Percentiles rank a stretch among this genome's conserved stretches.
Evolutionary conservation across 2,797 vertebrate species (phyloP).

Genomic region (Sebastes iracundus): DNA sequence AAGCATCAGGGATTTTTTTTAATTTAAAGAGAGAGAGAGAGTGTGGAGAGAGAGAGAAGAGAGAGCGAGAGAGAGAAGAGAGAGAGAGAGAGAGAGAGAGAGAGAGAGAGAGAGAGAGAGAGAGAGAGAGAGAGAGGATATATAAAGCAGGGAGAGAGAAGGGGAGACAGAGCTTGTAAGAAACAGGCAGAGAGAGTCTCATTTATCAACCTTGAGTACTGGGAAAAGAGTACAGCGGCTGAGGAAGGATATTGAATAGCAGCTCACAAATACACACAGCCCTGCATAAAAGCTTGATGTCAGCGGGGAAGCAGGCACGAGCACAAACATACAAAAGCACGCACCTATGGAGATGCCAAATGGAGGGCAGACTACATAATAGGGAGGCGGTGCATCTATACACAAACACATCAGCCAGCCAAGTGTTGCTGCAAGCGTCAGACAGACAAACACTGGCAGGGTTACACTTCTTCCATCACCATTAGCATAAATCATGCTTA

Average conservation of each 20-base stretch:
- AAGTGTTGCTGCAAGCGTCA: constrained; percentile 55
- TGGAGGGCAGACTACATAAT: constrained; percentile 50
- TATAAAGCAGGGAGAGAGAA: constrained; percentile 5
- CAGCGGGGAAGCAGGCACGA: constrained; percentile 24
- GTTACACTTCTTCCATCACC: constrained; percentile 47
- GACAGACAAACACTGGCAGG: constrained; percentile 66
- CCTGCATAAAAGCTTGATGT: constrained; percentile 37
- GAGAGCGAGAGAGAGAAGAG: no score
- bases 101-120: neutral
- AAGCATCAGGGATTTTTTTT: no score
- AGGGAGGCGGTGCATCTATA: constrained; percentile 47
- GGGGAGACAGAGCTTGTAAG: constrained; percentile 29
- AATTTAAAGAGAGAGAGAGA: no score
- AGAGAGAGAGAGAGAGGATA: neutral
- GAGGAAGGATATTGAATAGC: constrained; percentile 56
- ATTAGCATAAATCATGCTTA: constrained; percentile 78
- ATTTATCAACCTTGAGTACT: constrained; percentile 63
- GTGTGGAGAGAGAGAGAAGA: no score
- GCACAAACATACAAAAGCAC: constrained; percentile 51
- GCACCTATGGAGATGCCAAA: constrained; percentile 67
- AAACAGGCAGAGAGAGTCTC: constrained; percentile 48
- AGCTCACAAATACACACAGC: constrained; percentile 45
- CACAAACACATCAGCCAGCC: constrained; percentile 64
- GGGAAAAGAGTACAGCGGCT: constrained; percentile 45
- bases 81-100: neutral